Percentiles rank a stretch among this genome's conserved stretches.
phyloP scores from a whole-genome alignment of 1,140 invertebrate species.

The Lasioglossum baleicum region DNA sequence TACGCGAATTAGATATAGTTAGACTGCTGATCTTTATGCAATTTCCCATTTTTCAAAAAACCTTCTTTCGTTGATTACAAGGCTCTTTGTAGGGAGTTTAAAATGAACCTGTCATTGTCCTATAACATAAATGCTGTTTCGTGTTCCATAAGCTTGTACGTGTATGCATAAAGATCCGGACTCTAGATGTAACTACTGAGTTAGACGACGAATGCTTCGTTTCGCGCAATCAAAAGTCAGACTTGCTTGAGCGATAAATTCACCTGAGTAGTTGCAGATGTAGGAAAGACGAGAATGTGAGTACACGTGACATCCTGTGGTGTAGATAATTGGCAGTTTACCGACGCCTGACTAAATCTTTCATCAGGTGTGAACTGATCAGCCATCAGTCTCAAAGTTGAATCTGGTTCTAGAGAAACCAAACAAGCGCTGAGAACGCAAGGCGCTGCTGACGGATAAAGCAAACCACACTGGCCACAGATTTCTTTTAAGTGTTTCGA shows the following conservation, averaged over 20 bases:
- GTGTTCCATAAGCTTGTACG: too few relatives aligned
- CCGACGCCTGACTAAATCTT: constrained; percentile 91
- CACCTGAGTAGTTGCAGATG: constrained; percentile 96
- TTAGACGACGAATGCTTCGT: not conserved
- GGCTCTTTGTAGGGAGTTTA: too few relatives aligned
- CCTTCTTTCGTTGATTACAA: too few relatives aligned
- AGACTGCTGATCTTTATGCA: too few relatives aligned
- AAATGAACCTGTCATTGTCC: too few relatives aligned
- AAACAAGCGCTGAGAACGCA: constrained; percentile 98
- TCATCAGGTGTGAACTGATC: constrained; percentile 97
- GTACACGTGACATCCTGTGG: constrained; percentile 97
- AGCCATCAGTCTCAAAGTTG: constrained; percentile 94
- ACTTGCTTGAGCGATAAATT: constrained; percentile 11
- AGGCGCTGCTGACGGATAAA: constrained; percentile 90
- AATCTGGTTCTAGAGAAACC: constrained; percentile 97
- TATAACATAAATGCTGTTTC: too few relatives aligned
- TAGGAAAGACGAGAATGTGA: constrained; percentile 99
- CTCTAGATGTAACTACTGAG: not conserved
- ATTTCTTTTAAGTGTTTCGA: constrained; percentile 94
- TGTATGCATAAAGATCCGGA: too few relatives aligned
- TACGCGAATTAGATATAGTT: not conserved
- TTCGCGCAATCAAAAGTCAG: too few relatives aligned
- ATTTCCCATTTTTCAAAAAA: too few relatives aligned
- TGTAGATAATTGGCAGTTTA: constrained; percentile 91
- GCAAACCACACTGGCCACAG: constrained; percentile 92